Evolutionary conservation across 1,140 invertebrate species (phyloP).

Genomic region (Portunus trituberculatus): DNA sequence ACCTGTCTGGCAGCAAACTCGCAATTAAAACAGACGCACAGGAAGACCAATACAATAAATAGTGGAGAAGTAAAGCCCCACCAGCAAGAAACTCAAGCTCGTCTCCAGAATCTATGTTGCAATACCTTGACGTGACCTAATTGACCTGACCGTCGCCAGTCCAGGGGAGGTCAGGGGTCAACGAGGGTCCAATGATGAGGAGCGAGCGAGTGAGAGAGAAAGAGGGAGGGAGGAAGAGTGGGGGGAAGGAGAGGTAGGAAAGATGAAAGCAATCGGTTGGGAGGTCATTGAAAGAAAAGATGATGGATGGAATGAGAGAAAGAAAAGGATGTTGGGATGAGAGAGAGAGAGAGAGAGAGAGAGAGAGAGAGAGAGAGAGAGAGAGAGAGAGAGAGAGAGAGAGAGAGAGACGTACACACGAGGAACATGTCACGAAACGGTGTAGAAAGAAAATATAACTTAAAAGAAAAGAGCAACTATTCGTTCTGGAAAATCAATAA

Average conservation of each 20-base stretch:
- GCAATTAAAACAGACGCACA: neutral
- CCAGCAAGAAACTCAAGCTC: neutral
- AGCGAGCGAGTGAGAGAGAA: neutral
- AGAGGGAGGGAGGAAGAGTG: neutral
- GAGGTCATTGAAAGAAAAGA: neutral
- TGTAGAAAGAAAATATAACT: too few species aligned
- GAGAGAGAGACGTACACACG: neutral
- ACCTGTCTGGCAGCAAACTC: neutral
- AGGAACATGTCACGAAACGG: too few species aligned
- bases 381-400: too few species aligned
- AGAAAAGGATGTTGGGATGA: neutral
- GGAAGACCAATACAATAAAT: neutral
- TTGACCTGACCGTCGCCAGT: neutral
- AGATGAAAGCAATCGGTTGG: too few species aligned
- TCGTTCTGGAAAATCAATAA: too few species aligned
- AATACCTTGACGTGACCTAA: neutral
- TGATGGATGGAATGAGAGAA: neutral
- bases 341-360: neutral
- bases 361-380: neutral
- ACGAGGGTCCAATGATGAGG: neutral
- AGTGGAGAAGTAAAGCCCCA: neutral
- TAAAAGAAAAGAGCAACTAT: too few species aligned
- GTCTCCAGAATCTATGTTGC: neutral
- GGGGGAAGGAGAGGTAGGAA: neutral
- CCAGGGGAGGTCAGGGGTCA: neutral